Evolutionary conservation across 2,113 vertebrate species (phyloP), one percentile per base, ranked within the genome.

Genomic region (Ctenomys sociabilis): DNA sequence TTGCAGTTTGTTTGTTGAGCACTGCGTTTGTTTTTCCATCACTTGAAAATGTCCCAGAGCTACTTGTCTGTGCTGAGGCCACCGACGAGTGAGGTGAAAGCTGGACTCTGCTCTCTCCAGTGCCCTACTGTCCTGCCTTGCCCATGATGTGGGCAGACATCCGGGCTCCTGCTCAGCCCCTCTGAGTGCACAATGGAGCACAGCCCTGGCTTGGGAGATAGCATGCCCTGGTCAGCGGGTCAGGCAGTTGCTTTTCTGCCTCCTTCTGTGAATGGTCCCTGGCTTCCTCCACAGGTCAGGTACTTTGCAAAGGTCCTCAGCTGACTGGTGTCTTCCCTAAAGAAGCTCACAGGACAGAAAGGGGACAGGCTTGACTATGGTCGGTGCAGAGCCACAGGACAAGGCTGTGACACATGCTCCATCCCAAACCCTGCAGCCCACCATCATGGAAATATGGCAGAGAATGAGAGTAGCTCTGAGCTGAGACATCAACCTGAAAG

Each of bases 101-200:
- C 94, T n/a, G 11, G 32, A 37, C 11, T 45, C 24, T 32, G n/a
- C 43, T 54, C 2, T 52, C 37, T 26, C 28, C 35, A 40, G 8
- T 14, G 19, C n/a, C 32, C 3, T 1, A 70, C 14, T 32, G 2
- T 22, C 8, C 16, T 66, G 6, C 57, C n/a, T 30, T 64, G 19
- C 21, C 72, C 7, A 0, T 1, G 43, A 12, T 3, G 1, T 7
- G 3, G 3, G 2, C 13, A 16, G 26, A 8, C 21, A 4, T 37
- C 16, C 9, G 85, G 72, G 19, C 21, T 24, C 73, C 73, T 28
- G 16, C 84, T 54, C 2, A 5, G 35, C 54, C 28, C 6, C n/a
- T 63, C 30, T 0, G 35, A 57, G 16, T 54, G 52, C 52, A 75
- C 26, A 17, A 14, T 43, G 40, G 32, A 83, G 37, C 16, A 1